A percentile compares a stretch with the other conserved stretches of the same genome.
Evolutionary conservation across 2,888 invertebrate species (phyloP).

Genomic region (Lasioglossum lativentre): DNA sequence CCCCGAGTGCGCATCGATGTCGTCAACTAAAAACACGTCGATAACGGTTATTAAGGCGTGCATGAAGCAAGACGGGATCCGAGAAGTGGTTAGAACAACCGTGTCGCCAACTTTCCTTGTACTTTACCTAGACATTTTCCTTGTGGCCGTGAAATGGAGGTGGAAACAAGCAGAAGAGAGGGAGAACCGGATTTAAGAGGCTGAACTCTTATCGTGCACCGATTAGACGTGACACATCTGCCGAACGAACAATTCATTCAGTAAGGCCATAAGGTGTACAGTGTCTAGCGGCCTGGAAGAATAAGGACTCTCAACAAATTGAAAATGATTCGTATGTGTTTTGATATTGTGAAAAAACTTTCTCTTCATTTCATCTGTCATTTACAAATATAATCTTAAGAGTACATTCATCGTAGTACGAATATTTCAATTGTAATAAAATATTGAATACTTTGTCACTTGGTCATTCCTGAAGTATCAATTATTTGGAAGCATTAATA

Average conservation of each 20-base stretch:
- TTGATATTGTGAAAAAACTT: neutral
- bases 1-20: conserved; percentile 1
- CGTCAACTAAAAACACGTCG: neutral
- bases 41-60: neutral
- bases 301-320: neutral
- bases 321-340: conserved; percentile 35
- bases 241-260: neutral
- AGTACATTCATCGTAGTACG: neutral
- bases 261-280: neutral
- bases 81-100: conserved; percentile 18
- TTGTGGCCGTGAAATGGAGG: conserved; percentile 30
- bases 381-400: neutral
- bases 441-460: neutral
- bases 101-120: neutral
- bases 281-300: too few relatives aligned
- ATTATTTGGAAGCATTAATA: too few relatives aligned
- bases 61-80: neutral
- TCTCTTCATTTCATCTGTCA: too few relatives aligned
- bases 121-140: neutral
- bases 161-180: conserved; percentile 41
- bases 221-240: conserved; percentile 42
- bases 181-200: conserved; percentile 51
- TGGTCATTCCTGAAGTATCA: neutral
- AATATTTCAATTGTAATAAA: too few relatives aligned
- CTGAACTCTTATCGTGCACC: conserved; percentile 31